phyloP scores from a whole-genome alignment of 2,888 invertebrate species.

The Patella pellucida region DNA sequence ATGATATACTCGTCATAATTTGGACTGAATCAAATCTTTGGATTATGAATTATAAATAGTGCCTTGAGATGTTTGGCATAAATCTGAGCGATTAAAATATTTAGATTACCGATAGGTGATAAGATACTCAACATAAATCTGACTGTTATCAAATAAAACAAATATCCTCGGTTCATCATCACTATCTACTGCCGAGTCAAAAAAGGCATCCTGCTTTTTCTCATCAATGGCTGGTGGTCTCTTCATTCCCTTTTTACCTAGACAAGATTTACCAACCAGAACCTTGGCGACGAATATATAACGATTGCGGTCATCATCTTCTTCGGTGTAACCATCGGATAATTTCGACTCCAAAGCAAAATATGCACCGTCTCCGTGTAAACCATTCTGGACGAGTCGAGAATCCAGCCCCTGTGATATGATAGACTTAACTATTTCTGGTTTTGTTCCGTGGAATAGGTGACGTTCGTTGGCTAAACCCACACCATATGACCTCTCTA shows the following conservation, averaged over 20 bases:
- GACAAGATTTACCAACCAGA: conserved; percentile 39
- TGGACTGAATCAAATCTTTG: too few relatives aligned
- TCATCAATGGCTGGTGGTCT: conserved; percentile 44
- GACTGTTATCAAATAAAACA: conserved; percentile 45
- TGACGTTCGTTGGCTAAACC: conserved; percentile 24
- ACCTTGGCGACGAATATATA: conserved; percentile 44
- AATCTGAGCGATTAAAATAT: too few relatives aligned
- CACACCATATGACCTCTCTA: conserved; percentile 19
- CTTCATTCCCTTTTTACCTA: conserved; percentile 33
- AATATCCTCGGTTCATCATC: conserved; percentile 36
- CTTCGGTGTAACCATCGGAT: conserved; percentile 19
- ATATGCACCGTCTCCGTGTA: conserved; percentile 41
- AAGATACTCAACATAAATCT: conserved; percentile 47
- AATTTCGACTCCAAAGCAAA: conserved; percentile 35
- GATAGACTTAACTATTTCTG: conserved; percentile 29
- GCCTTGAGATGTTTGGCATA: too few relatives aligned
- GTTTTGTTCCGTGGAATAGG: conserved; percentile 39
- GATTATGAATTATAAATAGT: too few relatives aligned
- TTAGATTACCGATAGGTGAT: conserved; percentile 20
- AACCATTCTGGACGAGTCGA: conserved; percentile 34
- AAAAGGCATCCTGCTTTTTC: conserved; percentile 34
- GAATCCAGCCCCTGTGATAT: conserved; percentile 39
- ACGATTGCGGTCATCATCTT: background rate
- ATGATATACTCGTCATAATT: too few relatives aligned
- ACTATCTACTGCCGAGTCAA: conserved; percentile 44